These are phyloP conservation scores for Drosophila tripunctata DNA, from an alignment of 2,888 invertebrate genomes.

Conservation along the genomic window DNA sequence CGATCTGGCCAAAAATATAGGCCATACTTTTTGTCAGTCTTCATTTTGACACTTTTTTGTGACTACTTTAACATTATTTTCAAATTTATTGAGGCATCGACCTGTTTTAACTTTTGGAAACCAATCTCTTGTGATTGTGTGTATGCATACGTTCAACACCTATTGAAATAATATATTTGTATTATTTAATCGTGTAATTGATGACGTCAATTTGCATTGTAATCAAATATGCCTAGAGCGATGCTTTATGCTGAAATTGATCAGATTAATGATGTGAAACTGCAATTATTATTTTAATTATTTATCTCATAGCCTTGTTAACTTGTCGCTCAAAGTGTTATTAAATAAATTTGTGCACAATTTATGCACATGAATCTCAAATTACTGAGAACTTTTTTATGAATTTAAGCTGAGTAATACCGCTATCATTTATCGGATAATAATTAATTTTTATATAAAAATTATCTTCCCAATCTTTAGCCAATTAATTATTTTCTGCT, in stretches of 20 bases:
- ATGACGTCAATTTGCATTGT: slow-evolving; percentile 46
- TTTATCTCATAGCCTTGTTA: slow-evolving; percentile 17
- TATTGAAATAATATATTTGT: slow-evolving; percentile 22
- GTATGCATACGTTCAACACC: slow-evolving; percentile 1
- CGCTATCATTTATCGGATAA: no score
- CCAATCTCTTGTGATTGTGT: not conserved
- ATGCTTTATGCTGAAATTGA: slow-evolving; percentile 37
- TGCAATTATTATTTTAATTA: slow-evolving; percentile 42
- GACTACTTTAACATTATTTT: slow-evolving; percentile 9
- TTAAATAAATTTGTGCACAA: not conserved
- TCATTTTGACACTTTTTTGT: not conserved
- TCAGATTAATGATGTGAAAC: slow-evolving; percentile 42
- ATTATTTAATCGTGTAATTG: slow-evolving; percentile 55
- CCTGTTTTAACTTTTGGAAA: not conserved
- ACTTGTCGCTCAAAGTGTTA: not conserved
- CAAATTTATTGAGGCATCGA: slow-evolving; percentile 13
- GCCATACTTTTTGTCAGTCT: slow-evolving; percentile 19
- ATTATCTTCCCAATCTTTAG: no score
- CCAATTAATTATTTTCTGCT: no score
- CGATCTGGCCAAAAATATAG: slow-evolving; percentile 28
- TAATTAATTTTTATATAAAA: no score
- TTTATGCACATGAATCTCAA: no score
- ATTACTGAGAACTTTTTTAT: not conserved
- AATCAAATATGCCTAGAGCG: slow-evolving; percentile 38
- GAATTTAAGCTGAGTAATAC: no score